These are phyloP conservation scores for Dendrocopos noguchii DNA, from an alignment of 2,113 vertebrate species.

Conservation along the genomic window DNA sequence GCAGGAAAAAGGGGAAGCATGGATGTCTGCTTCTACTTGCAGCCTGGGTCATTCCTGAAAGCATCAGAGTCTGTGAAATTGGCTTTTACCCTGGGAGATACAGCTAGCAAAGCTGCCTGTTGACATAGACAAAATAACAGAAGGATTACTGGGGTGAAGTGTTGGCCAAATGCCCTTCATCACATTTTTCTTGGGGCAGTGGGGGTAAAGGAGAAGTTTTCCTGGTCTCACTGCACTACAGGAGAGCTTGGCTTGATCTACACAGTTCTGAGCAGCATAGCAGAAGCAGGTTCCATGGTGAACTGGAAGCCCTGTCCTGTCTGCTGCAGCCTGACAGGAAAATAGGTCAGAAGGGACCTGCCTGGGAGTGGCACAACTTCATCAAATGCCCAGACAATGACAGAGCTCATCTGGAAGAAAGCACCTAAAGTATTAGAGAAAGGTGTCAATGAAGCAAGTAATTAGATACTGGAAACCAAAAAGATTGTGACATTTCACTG, in stretches of 20 bases:
- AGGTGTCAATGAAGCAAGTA: neutral
- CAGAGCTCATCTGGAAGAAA: neutral
- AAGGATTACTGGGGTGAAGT: neutral
- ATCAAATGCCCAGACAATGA: neutral
- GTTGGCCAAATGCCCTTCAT: neutral
- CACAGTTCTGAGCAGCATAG: neutral
- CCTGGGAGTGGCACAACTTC: neutral
- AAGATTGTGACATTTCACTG: neutral
- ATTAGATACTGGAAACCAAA: neutral
- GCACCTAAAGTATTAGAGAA: neutral
- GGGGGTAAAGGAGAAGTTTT: neutral
- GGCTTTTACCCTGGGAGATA: neutral
- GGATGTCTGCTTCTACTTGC: neutral
- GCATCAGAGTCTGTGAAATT: neutral
- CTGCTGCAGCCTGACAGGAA: neutral
- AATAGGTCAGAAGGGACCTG: neutral
- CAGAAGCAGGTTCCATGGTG: neutral
- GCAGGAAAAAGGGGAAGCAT: rapidly evolving
- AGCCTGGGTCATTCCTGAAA: rapidly evolving
- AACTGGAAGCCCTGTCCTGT: neutral
- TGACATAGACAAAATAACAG: neutral
- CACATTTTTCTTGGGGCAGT: neutral
- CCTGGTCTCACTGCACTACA: rapidly evolving
- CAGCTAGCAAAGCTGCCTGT: neutral
- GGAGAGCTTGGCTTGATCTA: neutral